Percentiles rank a stretch among this genome's conserved stretches.
These are phyloP conservation scores for Globodera ellingtonae DNA, from an alignment of 1,140 invertebrate genomes.

Conservation along the genomic window DNA sequence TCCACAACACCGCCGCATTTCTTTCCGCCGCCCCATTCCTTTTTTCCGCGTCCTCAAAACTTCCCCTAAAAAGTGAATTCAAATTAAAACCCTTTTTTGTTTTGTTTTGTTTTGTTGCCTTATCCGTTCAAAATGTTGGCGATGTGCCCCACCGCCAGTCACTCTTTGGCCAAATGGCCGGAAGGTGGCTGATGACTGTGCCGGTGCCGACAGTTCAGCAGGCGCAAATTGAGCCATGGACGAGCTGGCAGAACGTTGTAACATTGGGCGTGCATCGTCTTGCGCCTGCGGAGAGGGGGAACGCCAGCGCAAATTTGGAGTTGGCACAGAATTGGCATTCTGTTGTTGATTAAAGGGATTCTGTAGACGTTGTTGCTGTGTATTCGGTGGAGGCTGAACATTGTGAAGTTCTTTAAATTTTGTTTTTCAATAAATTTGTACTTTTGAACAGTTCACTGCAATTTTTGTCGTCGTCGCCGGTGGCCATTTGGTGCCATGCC, in stretches of 20 bases:
- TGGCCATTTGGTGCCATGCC: background rate
- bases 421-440: background rate
- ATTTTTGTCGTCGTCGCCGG: background rate
- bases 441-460: background rate
- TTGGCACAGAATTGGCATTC: background rate
- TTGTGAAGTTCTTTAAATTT: background rate
- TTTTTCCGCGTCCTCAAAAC: background rate
- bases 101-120: background rate
- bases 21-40: background rate
- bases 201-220: background rate
- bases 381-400: background rate
- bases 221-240: background rate
- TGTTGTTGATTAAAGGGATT: background rate
- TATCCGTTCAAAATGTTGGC: constrained; percentile 14
- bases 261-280: background rate
- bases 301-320: background rate
- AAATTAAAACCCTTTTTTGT: background rate
- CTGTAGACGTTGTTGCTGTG: background rate
- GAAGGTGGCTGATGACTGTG: background rate
- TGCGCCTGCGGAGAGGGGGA: background rate
- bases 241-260: background rate
- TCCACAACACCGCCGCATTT: constrained; percentile 3
- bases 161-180: background rate
- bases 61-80: background rate
- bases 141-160: background rate